Evolutionary conservation across 1,140 invertebrate genomes (phyloP).

Genomic region (Manduca sexta): DNA sequence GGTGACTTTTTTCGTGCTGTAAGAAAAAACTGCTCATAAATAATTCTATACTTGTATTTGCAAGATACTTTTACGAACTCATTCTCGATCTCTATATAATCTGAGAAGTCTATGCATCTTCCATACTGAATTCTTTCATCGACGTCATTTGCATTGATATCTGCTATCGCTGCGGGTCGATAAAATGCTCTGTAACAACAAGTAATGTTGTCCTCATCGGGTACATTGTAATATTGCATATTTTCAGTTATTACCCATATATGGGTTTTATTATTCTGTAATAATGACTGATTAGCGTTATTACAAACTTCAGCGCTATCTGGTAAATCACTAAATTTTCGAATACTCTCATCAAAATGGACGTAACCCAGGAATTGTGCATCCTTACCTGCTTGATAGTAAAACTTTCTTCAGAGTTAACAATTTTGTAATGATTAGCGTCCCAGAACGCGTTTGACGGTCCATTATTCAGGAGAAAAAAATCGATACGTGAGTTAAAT

Average conservation of each 20-base stretch:
- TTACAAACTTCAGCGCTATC: slow-evolving; percentile 49
- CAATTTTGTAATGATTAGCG: slow-evolving; percentile 18
- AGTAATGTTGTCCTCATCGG: slow-evolving; percentile 42
- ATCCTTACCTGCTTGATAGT: slow-evolving; percentile 83
- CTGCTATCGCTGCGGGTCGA: slow-evolving; percentile 62
- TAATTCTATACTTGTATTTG: slow-evolving; percentile 48
- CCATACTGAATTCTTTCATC: slow-evolving; percentile 64
- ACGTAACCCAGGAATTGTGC: slow-evolving; percentile 85
- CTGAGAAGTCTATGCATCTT: slow-evolving; percentile 57
- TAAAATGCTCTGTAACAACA: slow-evolving; percentile 80
- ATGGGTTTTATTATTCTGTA: slow-evolving; percentile 78
- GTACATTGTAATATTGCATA: slow-evolving; percentile 74
- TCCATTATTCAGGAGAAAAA: slow-evolving; percentile 41
- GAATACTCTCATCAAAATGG: slow-evolving; percentile 77
- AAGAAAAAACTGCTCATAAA: slow-evolving; percentile 81
- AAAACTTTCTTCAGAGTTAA: slow-evolving; percentile 40
- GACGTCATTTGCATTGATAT: slow-evolving; percentile 46
- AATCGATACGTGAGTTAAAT: slow-evolving; percentile 35
- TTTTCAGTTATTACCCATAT: slow-evolving; percentile 68
- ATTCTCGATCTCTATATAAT: slow-evolving; percentile 55
- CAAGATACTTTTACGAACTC: slow-evolving; percentile 81
- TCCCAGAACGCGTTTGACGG: slow-evolving; percentile 21
- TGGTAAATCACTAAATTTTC: slow-evolving; percentile 57
- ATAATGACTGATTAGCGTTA: slow-evolving; percentile 61
- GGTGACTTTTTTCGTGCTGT: slow-evolving; percentile 74